Base-by-base conservation (phyloP, 53 echinoderm and acorn worm genomes). In the Holothuria leucospilota region DNA sequence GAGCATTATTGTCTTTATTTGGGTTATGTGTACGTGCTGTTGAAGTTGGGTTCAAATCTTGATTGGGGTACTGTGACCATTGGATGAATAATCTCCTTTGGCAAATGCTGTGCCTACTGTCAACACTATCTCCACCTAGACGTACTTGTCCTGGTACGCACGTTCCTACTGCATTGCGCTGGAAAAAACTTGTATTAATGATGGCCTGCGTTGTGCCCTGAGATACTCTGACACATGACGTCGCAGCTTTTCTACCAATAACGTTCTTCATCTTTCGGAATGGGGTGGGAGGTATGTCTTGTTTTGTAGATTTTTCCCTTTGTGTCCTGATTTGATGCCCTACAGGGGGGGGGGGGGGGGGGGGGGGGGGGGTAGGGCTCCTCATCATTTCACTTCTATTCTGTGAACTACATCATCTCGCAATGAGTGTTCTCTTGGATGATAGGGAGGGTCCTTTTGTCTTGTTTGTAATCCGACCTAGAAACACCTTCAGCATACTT, bases 401-500 rank as follows among this genome's bases (percentile, higher is more conserved):
- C 87, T 29, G 88, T 87, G 29, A 77, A 64, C 23, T n/a, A 62
- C 59, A 9, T 86, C 86, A 15, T 86, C 63, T 11, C 70, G 82
- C 95, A 92, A 95, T 39, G 79, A 87, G 81, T 88, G 29, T 95
- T 93, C 8, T n/a, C n/a, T 88, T 62, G 5, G 91, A 63, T 2
- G 95, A 93, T 28, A 95, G 89, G 21, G 95, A n/a, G n/a, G n/a
- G n/a, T n/a, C n/a, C n/a, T 95, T 29, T 92, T 16, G 95, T 95
- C 87, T 91, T 88, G 63, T 88, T 91, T 49, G 87, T n/a, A 78
- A 56, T 92, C 96, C n/a, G n/a, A 2, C 74, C 84, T 15, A n/a
- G 88, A 80, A n/a, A n/a, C n/a, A n/a, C n/a, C 84, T 92, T 92
- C n/a, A n/a, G 68, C 28, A 90, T 92, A 5, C 84, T 92, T 39